Evolutionary conservation across 2,797 vertebrate species (phyloP).

Genomic region (Hapalemur alaotrensis): DNA sequence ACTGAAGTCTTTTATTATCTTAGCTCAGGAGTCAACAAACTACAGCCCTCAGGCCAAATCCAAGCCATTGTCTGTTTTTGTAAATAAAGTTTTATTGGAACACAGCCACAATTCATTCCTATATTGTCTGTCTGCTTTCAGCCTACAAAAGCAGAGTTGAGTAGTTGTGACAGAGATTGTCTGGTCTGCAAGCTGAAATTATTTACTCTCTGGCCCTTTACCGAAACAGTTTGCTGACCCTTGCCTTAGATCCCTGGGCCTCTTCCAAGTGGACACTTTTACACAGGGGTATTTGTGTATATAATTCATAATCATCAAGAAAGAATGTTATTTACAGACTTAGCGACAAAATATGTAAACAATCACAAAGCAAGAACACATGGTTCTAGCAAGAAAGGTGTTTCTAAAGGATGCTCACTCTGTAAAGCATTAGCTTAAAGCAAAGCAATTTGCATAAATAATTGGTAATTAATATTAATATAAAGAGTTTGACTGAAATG

Average conservation of each 20-base stretch:
- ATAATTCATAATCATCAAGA: slow-evolving; percentile 60
- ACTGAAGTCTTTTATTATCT: not conserved
- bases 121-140: not conserved
- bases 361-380: slow-evolving; percentile 37
- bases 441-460: slow-evolving; percentile 13
- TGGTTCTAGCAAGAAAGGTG: not conserved
- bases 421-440: slow-evolving; percentile 13
- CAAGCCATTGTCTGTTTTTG: not conserved
- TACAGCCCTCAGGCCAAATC: not conserved
- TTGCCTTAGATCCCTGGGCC: slow-evolving; percentile 14
- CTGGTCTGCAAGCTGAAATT: slow-evolving; percentile 20
- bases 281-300: slow-evolving; percentile 44
- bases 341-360: slow-evolving; percentile 46
- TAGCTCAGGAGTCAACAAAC: not conserved
- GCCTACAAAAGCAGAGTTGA: slow-evolving; percentile 21
- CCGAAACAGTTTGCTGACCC: slow-evolving; percentile 30
- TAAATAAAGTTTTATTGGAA: slow-evolving; percentile 51
- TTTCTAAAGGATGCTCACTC: slow-evolving; percentile 7
- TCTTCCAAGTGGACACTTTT: slow-evolving; percentile 62
- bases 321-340: slow-evolving; percentile 51
- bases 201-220: not conserved
- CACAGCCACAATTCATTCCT: not conserved
- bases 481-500: slow-evolving; percentile 17
- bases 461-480: not conserved
- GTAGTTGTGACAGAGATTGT: not conserved